Conservation (phyloP, 2,113 vertebrate species). For the Scytalopus superciliaris region DNA sequence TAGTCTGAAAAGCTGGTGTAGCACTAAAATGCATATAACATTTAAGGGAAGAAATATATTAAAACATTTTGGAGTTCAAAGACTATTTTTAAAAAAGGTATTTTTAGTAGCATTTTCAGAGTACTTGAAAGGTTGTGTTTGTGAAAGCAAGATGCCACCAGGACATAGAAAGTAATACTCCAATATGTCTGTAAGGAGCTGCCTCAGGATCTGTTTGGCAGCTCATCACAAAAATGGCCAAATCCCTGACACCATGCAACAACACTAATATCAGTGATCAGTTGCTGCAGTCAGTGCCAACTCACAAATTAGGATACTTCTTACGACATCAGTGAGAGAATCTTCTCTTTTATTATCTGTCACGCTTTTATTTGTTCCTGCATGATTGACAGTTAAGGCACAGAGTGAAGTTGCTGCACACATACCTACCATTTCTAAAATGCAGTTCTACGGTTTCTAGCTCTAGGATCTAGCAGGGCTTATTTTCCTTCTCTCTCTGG, state of each 20-base stretch:
- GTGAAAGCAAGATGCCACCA: not conserved
- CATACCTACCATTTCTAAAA: not conserved
- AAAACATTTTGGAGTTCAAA: not conserved
- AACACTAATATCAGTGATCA: not conserved
- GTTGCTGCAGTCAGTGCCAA: not conserved
- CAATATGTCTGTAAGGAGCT: not conserved
- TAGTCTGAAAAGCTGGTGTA: not conserved
- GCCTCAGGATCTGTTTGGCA: not conserved
- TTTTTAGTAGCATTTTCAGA: not conserved
- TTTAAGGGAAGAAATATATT: not conserved
- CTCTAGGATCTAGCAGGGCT: not conserved
- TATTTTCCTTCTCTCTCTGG: not conserved
- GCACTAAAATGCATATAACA: not conserved
- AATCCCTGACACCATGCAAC: not conserved
- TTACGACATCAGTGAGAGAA: not conserved
- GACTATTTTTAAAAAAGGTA: not conserved
- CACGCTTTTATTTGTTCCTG: not conserved
- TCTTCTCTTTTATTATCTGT: not conserved
- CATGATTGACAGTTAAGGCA: not conserved
- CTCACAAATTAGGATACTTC: not conserved
- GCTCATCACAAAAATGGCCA: not conserved
- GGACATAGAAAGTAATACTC: not conserved
- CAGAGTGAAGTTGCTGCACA: not conserved
- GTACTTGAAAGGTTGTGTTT: not conserved
- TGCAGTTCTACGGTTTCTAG: not conserved